Evolutionary conservation across 1,140 invertebrate species (phyloP).

Genomic region (Meloidogyne hapla): DNA sequence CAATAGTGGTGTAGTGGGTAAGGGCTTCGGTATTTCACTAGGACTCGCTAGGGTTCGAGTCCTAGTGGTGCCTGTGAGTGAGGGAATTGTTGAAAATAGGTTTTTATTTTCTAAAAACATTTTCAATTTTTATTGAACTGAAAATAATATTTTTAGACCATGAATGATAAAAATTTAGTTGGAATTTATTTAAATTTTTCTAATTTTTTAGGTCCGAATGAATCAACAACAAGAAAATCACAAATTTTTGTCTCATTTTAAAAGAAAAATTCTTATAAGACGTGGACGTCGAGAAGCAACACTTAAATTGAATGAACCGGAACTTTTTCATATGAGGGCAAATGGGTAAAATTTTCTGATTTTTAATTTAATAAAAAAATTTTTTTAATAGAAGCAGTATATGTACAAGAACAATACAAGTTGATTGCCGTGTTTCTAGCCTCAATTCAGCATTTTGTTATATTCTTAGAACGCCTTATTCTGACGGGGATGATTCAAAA

Average conservation of each 20-base stretch:
- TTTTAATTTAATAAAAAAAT: too few relatives aligned
- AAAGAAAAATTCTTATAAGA: constrained; percentile 88
- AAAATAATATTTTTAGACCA: neutral
- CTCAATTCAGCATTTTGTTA: constrained; percentile 68
- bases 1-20: neutral
- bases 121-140: too few relatives aligned
- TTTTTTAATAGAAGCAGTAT: neutral
- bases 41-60: neutral
- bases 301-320: constrained; percentile 72
- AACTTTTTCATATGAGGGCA: constrained; percentile 90
- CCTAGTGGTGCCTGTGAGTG: neutral
- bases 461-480: constrained; percentile 50
- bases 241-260: constrained; percentile 97
- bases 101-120: too few relatives aligned
- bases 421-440: constrained; percentile 54
- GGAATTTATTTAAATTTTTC: too few relatives aligned
- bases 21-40: neutral
- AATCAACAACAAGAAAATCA: constrained; percentile 89
- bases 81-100: too few relatives aligned
- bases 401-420: constrained; percentile 68
- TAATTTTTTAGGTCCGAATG: constrained; percentile 68
- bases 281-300: constrained; percentile 69
- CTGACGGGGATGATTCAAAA: constrained; percentile 76
- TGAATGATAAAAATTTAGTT: too few relatives aligned
- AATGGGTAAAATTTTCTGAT: constrained; percentile 93